A percentile compares a stretch with the other conserved stretches of the same genome.
Evolutionary conservation across 2,113 vertebrate species (phyloP).

Genomic region (Nycticryphes semicollaris): DNA sequence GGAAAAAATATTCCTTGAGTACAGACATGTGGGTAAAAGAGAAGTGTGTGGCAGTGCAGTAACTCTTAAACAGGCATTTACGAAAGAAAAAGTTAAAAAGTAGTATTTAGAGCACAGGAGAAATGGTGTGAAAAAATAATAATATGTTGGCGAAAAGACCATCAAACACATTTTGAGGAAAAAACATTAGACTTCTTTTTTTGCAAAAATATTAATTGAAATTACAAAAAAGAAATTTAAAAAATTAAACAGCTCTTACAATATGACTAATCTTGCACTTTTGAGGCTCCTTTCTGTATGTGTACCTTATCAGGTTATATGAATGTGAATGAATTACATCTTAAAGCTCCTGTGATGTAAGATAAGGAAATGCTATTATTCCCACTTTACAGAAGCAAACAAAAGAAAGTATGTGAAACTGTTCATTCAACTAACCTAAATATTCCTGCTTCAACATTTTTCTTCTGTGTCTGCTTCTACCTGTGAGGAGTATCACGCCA

Average conservation of each 20-base stretch:
- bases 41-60: background rate
- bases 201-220: background rate
- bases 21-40: background rate
- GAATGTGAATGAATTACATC: background rate
- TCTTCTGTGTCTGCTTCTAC: background rate
- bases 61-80: background rate
- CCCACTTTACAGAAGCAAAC: background rate
- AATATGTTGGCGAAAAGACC: background rate
- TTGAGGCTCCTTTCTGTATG: background rate
- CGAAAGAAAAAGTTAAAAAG: background rate
- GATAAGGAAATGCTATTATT: background rate
- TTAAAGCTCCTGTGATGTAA: background rate
- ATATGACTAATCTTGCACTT: background rate
- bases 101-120: background rate
- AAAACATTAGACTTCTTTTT: background rate
- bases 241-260: background rate
- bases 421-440: background rate
- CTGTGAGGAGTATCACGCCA: background rate
- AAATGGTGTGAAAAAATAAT: background rate
- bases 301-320: background rate
- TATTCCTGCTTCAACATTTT: background rate
- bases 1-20: background rate
- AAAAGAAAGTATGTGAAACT: background rate
- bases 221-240: background rate
- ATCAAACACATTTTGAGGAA: background rate